These are phyloP conservation scores for Neoarius graeffei DNA, from an alignment of 2,113 vertebrate species.

Conservation along the genomic window DNA sequence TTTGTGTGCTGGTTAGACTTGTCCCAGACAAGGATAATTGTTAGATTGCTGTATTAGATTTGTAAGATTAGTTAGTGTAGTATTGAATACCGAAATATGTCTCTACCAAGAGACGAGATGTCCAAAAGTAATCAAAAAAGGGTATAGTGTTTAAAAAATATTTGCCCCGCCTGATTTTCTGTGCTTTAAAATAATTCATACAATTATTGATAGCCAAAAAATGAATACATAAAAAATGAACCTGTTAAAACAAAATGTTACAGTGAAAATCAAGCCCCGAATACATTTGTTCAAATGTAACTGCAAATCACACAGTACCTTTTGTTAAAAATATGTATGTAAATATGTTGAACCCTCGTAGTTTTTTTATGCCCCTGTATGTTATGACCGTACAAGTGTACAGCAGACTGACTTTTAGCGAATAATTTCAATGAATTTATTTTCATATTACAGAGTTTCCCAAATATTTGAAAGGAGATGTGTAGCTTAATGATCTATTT, in stretches of 20 bases:
- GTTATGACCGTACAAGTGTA: neutral
- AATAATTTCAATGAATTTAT: slow-evolving; percentile 13
- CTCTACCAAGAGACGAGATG: neutral
- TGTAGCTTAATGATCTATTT: neutral
- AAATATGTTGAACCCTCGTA: neutral
- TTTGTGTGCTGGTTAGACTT: neutral
- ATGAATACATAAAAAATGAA: neutral
- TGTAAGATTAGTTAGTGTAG: neutral
- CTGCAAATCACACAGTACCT: neutral
- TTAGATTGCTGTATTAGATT: neutral
- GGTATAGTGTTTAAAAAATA: neutral
- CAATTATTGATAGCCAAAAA: neutral
- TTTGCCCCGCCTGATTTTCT: neutral
- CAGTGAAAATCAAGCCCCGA: neutral
- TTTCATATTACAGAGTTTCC: neutral
- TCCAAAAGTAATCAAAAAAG: neutral
- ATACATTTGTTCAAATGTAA: neutral
- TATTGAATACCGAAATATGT: neutral
- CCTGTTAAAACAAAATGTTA: neutral
- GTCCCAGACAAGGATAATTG: neutral
- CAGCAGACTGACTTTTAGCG: slow-evolving; percentile 6
- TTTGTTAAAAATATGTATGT: neutral
- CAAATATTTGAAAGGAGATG: neutral
- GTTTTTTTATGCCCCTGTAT: neutral
- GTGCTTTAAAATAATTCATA: neutral